Percentiles rank a stretch among this genome's conserved stretches.
Conservation (phyloP, 1,140 invertebrate genomes). For the Mactra quadrangularis region DNA sequence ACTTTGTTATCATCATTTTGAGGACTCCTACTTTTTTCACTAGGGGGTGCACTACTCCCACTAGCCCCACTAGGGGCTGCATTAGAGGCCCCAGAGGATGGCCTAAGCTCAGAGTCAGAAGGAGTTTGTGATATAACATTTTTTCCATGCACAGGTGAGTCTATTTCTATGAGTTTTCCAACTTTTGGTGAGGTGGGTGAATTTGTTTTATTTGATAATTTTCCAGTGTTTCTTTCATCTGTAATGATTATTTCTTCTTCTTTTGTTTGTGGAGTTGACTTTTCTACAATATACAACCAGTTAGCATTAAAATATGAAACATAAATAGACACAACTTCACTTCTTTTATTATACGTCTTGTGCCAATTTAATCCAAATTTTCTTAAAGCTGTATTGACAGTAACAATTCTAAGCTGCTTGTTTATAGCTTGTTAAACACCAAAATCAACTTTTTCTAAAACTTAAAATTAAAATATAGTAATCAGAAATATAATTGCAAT, state of each 20-base stretch:
- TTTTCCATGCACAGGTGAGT: constrained; percentile 32
- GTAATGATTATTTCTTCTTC: constrained; percentile 6
- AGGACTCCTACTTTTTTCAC: background rate
- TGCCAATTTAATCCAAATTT: too few species aligned
- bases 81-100: background rate
- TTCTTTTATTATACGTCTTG: too few species aligned
- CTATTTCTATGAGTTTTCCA: constrained; percentile 55
- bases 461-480: too few species aligned
- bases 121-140: background rate
- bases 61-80: constrained; percentile 27
- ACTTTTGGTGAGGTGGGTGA: constrained; percentile 10
- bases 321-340: too few species aligned
- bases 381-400: too few species aligned
- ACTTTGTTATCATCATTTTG: constrained; percentile 3
- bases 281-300: background rate
- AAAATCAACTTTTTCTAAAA: too few species aligned
- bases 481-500: too few species aligned
- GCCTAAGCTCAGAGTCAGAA: background rate
- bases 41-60: background rate
- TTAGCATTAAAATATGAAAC: too few species aligned
- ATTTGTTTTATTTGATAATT: background rate
- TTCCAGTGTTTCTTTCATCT: constrained; percentile 19
- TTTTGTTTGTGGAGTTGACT: background rate
- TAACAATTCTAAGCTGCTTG: too few species aligned
- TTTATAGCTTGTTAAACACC: too few species aligned